Conservation (phyloP, 2,113 vertebrate species). For the Casuarius casuarius region DNA sequence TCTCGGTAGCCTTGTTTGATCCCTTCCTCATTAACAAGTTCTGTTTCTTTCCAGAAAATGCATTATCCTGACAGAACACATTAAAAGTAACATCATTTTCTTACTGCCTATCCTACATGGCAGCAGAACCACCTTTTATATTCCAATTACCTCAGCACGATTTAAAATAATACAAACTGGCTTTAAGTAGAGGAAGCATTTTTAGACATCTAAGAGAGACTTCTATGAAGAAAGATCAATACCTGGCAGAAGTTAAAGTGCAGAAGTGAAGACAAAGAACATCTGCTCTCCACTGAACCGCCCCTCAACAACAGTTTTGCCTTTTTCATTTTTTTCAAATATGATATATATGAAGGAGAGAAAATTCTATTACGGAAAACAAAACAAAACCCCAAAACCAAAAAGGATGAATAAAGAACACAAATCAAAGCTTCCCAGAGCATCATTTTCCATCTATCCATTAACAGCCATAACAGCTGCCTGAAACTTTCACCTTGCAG, state of each 20-base stretch:
- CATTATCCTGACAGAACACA: neutral
- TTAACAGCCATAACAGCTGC: neutral
- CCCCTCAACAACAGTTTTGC: neutral
- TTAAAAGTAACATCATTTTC: neutral
- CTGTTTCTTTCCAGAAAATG: neutral
- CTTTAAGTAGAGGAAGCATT: neutral
- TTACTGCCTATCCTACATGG: neutral
- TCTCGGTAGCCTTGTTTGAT: neutral
- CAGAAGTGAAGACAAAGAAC: neutral
- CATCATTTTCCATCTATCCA: neutral
- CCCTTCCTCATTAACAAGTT: neutral
- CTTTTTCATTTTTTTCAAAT: neutral
- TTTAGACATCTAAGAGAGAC: neutral
- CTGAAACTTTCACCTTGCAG: neutral
- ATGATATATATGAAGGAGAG: neutral
- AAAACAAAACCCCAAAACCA: neutral
- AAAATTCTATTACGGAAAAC: neutral
- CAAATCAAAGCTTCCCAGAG: neutral
- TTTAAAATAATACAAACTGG: neutral
- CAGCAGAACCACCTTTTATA: neutral
- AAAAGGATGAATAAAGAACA: neutral
- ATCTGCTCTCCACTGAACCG: neutral
- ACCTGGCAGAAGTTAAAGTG: neutral
- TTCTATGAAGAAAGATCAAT: neutral
- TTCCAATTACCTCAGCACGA: constrained; percentile 2